Conservation (phyloP, 2,113 vertebrate genomes). For the Oncorhynchus gorbuscha region DNA sequence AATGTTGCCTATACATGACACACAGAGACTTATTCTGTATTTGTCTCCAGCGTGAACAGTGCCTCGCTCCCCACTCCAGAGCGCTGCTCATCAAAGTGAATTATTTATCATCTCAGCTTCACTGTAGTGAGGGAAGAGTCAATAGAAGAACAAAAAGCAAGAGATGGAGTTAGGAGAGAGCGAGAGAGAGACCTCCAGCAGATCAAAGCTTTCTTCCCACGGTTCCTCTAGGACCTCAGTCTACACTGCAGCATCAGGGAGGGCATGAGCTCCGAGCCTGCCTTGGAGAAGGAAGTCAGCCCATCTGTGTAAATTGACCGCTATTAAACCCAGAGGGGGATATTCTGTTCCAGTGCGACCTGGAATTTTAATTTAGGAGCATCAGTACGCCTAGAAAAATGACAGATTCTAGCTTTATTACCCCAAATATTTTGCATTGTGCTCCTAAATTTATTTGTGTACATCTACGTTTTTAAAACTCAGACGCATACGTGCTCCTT, state of each 20-base stretch:
- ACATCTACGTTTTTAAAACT: too few relatives aligned
- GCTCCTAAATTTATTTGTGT: too few relatives aligned
- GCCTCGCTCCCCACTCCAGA: slow-evolving; percentile 24
- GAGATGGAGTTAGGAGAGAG: slow-evolving; percentile 4
- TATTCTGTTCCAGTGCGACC: background rate
- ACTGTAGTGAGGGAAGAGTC: slow-evolving; percentile 27
- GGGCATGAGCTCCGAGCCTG: background rate
- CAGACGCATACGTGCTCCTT: too few relatives aligned
- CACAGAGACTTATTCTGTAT: too few relatives aligned
- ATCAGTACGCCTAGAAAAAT: too few relatives aligned
- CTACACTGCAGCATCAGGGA: slow-evolving; percentile 2
- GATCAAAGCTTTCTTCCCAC: background rate
- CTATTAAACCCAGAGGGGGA: slow-evolving; percentile 3
- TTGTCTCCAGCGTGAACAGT: background rate
- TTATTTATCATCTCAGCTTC: slow-evolving; percentile 60
- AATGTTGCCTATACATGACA: too few relatives aligned
- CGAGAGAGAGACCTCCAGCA: background rate
- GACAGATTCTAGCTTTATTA: too few relatives aligned
- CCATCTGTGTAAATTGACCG: background rate
- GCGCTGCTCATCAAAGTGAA: slow-evolving; percentile 66
- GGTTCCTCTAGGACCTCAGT: background rate
- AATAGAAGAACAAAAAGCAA: slow-evolving; percentile 7
- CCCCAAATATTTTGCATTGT: too few relatives aligned
- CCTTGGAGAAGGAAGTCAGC: background rate
- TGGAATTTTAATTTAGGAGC: background rate